Evolutionary conservation across 2,888 invertebrate genomes (phyloP), one percentile per base, ranked within the genome.

Genomic region (Aphelenchoides bicaudatus): DNA sequence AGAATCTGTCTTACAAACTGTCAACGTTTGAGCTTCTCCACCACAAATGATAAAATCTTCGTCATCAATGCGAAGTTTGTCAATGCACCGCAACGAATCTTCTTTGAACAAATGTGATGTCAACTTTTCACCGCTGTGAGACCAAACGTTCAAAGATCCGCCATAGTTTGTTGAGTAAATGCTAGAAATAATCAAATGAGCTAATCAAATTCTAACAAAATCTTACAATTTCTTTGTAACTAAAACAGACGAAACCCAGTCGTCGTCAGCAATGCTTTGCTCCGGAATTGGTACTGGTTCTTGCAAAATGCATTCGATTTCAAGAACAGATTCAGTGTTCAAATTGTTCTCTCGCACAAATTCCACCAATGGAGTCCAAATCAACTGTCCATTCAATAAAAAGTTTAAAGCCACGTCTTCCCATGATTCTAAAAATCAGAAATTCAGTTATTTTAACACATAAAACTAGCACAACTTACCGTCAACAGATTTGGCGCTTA

Each of bases 231-330:
- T 62, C n/a, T 66, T 58, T 6, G 62, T 50, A 28, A 62, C 61
- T 21, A 67, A 65, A 16, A 92, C 87, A 39, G 89, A 86, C 21
- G 91, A 88, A n/a, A 96, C 91, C 96, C 96, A 98, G 79, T 98
- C 96, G 81, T 94, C 91, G 75, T 94, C 93, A 80, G 90, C 85
- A 66, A 96, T 83, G 79, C 90, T 90, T 80, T 92, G 89, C 78
- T 90, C 87, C 0, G 94, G 93, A 74, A 89, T 86, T 0, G 96
- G 96, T 0, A 93, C 88, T 10, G 92, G 90, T 70, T 88, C 87
- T 70, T 88, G 86, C 79, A 90, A 88, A 23, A 94, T 83, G 81
- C 94, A 96, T 81, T 96, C 94, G 51, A 96, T 85, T 66, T 89
- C 88, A 66, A 94, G 82, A 8, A 89, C 87, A 54, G 86, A 85